phyloP scores from a whole-genome alignment of 30 jellyfish, hydroid and myxozoan genomes.

The Hydractinia echinata region DNA sequence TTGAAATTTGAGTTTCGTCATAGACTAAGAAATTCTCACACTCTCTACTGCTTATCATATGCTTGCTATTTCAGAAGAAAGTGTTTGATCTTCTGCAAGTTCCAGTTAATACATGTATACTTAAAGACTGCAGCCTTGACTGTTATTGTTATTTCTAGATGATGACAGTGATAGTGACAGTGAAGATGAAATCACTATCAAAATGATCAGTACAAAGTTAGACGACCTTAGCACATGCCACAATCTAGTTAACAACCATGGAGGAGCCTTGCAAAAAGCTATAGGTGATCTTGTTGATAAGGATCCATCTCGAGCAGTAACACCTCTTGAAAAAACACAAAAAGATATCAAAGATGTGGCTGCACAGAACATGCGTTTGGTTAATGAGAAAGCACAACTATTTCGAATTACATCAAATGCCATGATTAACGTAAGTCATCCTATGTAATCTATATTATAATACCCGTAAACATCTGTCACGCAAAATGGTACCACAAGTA shows the following conservation, averaged over 20 bases:
- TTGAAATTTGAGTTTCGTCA: too few relatives aligned
- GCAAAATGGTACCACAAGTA: too few relatives aligned
- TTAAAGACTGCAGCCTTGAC: neutral
- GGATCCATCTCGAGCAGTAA: constrained; percentile 19
- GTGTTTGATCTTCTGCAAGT: too few relatives aligned
- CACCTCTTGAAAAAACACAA: constrained; percentile 41
- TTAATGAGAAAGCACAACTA: constrained; percentile 88
- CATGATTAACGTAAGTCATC: constrained; percentile 69
- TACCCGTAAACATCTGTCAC: too few relatives aligned
- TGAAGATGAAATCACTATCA: constrained; percentile 78
- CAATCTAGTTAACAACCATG: constrained; percentile 78
- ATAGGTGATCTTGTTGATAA: constrained; percentile 83
- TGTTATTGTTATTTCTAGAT: constrained; percentile 29
- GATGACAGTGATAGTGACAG: constrained; percentile 85
- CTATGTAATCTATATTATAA: neutral
- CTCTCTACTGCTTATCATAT: too few relatives aligned
- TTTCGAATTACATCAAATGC: constrained; percentile 95
- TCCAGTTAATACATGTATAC: too few relatives aligned
- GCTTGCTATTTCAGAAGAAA: too few relatives aligned
- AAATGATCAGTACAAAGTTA: constrained; percentile 61
- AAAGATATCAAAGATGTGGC: constrained; percentile 46
- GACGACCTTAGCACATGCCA: constrained; percentile 85
- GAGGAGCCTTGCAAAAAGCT: constrained; percentile 80
- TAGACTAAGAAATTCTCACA: too few relatives aligned
- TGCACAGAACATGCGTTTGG: constrained; percentile 41